Evolutionary conservation across 2,797 vertebrate species (phyloP).

Genomic region (Remorina albescens): DNA sequence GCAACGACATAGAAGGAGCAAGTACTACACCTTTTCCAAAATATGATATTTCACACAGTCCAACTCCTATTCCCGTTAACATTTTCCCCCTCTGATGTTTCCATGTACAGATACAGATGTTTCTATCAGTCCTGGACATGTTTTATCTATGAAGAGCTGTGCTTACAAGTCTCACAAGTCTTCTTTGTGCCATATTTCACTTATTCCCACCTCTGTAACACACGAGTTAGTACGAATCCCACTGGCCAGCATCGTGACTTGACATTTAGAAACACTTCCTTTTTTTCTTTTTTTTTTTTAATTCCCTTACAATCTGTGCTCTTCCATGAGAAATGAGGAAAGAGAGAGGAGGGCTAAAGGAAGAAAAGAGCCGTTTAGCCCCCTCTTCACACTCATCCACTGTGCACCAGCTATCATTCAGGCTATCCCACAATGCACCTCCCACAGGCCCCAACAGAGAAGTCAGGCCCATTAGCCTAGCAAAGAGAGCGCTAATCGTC

Average conservation of each 20-base stretch:
- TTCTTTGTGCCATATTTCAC: constrained; percentile 52
- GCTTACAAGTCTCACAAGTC: constrained; percentile 32
- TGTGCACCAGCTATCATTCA: constrained; percentile 52
- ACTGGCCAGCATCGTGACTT: constrained; percentile 58
- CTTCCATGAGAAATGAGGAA: constrained; percentile 46
- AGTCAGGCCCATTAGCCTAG: constrained; percentile 88
- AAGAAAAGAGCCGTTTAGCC: constrained; percentile 55
- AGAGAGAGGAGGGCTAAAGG: constrained; percentile 41
- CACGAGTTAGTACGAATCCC: constrained; percentile 37
- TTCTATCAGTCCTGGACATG: constrained; percentile 30
- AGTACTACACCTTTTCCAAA: constrained; percentile 17
- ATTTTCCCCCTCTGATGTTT: constrained; percentile 29
- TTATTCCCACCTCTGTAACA: constrained; percentile 21
- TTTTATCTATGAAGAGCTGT: constrained; percentile 18
- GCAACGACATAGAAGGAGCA: constrained; percentile 31
- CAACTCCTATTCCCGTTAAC: constrained; percentile 34
- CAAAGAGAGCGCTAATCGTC: constrained; percentile 87
- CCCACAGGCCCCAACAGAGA: constrained; percentile 71
- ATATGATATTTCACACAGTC: constrained; percentile 35
- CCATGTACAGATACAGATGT: constrained; percentile 26
- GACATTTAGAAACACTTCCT: constrained; percentile 76
- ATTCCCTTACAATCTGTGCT: constrained; percentile 46
- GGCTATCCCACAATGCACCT: constrained; percentile 60
- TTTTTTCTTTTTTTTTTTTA: constrained; percentile 54
- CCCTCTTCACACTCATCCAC: constrained; percentile 59